phyloP scores from a whole-genome alignment of 2,797 vertebrate genomes.

The Liasis olivaceus region DNA sequence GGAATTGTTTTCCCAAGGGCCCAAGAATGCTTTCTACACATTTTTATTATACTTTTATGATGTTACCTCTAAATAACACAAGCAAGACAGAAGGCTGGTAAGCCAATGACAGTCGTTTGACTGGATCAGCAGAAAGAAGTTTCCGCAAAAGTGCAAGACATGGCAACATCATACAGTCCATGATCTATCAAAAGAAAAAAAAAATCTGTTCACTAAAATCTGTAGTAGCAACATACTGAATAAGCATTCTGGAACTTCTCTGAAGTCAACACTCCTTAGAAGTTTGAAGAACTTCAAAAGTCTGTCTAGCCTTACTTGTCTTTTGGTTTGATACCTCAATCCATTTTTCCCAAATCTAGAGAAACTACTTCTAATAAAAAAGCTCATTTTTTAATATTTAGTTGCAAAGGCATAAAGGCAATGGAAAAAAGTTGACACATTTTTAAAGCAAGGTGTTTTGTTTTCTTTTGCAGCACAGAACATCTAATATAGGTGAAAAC shows the following conservation, averaged over 20 bases:
- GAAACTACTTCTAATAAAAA: background rate
- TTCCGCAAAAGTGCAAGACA: conserved; percentile 87
- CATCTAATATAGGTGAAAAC: background rate
- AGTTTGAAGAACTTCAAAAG: background rate
- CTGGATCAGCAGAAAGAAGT: conserved; percentile 84
- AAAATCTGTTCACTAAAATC: background rate
- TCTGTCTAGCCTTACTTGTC: background rate
- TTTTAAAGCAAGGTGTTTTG: background rate
- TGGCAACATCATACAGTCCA: conserved; percentile 82
- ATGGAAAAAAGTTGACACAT: background rate
- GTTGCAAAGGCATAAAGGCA: background rate
- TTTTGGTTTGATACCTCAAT: background rate
- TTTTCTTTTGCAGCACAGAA: background rate
- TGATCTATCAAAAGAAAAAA: conserved; percentile 67
- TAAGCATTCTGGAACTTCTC: background rate
- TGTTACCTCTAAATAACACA: conserved; percentile 84
- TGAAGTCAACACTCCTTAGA: background rate
- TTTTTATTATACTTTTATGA: background rate
- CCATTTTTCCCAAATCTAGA: background rate
- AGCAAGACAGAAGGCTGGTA: conserved; percentile 80
- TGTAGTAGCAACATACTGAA: background rate
- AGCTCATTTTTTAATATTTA: background rate
- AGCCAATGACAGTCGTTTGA: conserved; percentile 80
- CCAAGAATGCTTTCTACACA: background rate
- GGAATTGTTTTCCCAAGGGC: background rate